A percentile compares a stretch with the other conserved stretches of the same genome.
Conservation (phyloP, 2,888 invertebrate species). For the Sthenelais limicola region DNA sequence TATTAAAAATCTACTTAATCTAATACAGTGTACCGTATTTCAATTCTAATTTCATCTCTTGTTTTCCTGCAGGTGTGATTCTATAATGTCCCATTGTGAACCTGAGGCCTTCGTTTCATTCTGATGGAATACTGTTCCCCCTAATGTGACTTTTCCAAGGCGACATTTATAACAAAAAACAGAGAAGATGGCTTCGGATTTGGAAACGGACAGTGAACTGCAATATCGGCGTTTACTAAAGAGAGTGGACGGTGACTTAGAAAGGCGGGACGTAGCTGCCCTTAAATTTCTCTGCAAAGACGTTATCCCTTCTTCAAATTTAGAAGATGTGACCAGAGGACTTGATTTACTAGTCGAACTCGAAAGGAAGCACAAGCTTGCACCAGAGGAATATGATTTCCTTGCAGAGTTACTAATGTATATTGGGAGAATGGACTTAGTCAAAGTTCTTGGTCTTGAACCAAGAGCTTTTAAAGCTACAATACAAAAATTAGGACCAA, state of each 20-base stretch:
- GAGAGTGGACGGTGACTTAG: not conserved
- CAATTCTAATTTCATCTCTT: not conserved
- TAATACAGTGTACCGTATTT: not conserved
- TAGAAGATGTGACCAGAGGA: conserved; percentile 3
- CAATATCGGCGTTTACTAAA: conserved; percentile 17
- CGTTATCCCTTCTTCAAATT: conserved; percentile 4
- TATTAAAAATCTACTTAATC: not conserved
- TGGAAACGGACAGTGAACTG: not conserved
- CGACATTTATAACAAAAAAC: not conserved
- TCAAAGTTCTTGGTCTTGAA: conserved; percentile 2
- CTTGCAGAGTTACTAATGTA: conserved; percentile 18
- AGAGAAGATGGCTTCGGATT: conserved; percentile 11
- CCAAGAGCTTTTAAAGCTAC: conserved; percentile 17
- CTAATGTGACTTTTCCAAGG: not conserved
- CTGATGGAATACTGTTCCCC: too few relatives aligned
- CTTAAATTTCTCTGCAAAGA: conserved; percentile 29
- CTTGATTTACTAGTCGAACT: conserved; percentile 9
- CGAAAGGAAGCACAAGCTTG: conserved; percentile 15
- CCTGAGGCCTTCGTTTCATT: not conserved
- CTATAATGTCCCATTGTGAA: not conserved
- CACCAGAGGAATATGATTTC: not conserved
- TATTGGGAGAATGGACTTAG: conserved; percentile 8
- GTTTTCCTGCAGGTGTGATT: not conserved
- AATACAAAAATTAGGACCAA: conserved; percentile 17
- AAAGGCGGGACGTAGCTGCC: not conserved